Percentiles rank a stretch among this genome's conserved stretches.
These are phyloP conservation scores for Tethya wilhelma DNA, from an alignment of 37 sponge, comb jelly and placozoan species.

Conservation along the genomic window DNA sequence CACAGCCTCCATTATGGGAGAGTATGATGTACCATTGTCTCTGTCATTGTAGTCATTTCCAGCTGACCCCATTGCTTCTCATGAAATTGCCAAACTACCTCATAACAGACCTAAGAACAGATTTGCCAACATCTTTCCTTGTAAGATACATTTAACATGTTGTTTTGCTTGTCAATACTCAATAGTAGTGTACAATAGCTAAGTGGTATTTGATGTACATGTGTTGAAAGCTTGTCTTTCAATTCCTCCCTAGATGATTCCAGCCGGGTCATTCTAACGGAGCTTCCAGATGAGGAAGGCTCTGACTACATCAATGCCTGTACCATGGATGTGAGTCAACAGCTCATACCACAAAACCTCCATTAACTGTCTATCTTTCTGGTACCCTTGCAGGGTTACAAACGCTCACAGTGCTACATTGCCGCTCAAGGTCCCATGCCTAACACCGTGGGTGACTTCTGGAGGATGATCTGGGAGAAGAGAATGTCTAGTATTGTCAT, in stretches of 20 bases:
- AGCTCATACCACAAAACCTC: not conserved
- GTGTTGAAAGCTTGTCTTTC: too few relatives aligned
- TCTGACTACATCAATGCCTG: conserved; percentile 78
- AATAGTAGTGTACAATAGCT: not conserved
- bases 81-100: conserved; percentile 33
- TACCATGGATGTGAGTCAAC: conserved; percentile 55
- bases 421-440: conserved; percentile 81
- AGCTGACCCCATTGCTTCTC: conserved; percentile 30
- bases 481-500: conserved; percentile 59
- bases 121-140: conserved; percentile 81
- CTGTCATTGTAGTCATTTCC: conserved; percentile 27
- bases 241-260: conserved; percentile 44
- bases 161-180: not conserved
- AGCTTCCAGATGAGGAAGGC: conserved; percentile 34
- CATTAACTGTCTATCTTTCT: not conserved
- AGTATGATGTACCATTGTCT: not conserved
- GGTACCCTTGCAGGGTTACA: conserved; percentile 64
- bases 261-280: conserved; percentile 43
- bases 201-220: not conserved
- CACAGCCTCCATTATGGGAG: not conserved
- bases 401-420: conserved; percentile 54
- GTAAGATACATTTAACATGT: conserved; percentile 30
- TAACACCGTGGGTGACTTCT: conserved; percentile 62
- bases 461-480: conserved; percentile 76
- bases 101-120: conserved; percentile 72